phyloP scores from a whole-genome alignment of 2,888 invertebrate species.

The Ectropis crepuscularia region DNA sequence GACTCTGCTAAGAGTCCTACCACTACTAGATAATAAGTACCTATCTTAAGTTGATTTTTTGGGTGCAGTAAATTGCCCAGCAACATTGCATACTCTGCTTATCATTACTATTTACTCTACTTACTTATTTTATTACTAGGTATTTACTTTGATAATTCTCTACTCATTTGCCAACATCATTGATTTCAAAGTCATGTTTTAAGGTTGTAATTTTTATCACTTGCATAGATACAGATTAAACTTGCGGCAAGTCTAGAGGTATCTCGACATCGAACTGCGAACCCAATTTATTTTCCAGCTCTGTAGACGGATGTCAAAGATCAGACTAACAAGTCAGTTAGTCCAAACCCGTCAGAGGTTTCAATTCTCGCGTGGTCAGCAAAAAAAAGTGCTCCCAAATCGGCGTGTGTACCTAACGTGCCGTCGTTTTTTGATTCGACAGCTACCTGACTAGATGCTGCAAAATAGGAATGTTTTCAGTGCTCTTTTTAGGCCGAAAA shows the following conservation, averaged over 20 bases:
- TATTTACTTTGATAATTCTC: too few species aligned
- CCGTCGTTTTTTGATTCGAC: constrained; percentile 52
- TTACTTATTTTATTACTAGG: too few species aligned
- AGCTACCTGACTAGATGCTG: constrained; percentile 51
- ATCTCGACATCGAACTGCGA: background rate
- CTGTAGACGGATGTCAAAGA: constrained; percentile 16
- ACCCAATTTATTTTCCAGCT: constrained; percentile 1
- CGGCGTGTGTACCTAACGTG: constrained; percentile 46
- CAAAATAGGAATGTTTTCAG: constrained; percentile 49
- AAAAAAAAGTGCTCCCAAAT: constrained; percentile 44
- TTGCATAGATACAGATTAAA: constrained; percentile 2
- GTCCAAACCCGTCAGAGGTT: constrained; percentile 36
- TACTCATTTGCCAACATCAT: too few species aligned
- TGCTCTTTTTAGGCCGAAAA: constrained; percentile 54
- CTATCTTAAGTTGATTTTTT: too few species aligned
- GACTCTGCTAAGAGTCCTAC: too few species aligned
- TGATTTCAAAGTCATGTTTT: too few species aligned
- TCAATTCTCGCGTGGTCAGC: constrained; percentile 46
- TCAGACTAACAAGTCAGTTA: constrained; percentile 31
- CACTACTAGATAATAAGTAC: too few species aligned
- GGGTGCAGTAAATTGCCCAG: too few species aligned
- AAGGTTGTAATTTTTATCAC: too few species aligned
- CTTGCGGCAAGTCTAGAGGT: background rate
- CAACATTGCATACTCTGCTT: too few species aligned
- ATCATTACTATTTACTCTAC: too few species aligned